Conservation (phyloP, 2,113 vertebrate genomes). For the Esox niger region DNA sequence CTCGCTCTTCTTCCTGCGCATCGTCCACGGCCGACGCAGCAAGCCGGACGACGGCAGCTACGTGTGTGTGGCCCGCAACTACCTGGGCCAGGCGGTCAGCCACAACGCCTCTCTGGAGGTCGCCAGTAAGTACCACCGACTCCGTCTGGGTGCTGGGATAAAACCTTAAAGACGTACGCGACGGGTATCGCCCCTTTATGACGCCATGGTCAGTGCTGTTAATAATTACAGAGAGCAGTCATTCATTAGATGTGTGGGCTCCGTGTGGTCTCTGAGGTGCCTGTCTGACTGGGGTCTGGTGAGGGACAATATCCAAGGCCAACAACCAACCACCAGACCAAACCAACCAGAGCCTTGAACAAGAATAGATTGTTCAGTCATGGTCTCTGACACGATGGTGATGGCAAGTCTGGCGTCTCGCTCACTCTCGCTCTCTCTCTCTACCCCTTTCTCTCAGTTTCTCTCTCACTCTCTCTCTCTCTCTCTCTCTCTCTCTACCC, state of each 20-base stretch:
- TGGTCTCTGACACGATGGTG: not conserved
- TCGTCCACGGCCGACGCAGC: slow-evolving; percentile 89
- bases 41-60: slow-evolving; percentile 92
- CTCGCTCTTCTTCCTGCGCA: slow-evolving; percentile 92
- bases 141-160: not conserved
- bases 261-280: not conserved
- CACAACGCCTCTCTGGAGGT: slow-evolving; percentile 92
- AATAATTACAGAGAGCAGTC: not conserved
- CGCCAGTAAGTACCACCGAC: slow-evolving; percentile 83
- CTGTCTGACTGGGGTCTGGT: not conserved
- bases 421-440: too few relatives aligned
- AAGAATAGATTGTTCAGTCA: not conserved
- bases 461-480: too few relatives aligned
- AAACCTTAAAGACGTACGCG: not conserved
- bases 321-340: not conserved
- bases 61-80: slow-evolving; percentile 93
- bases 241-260: not conserved
- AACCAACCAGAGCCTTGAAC: not conserved
- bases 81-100: slow-evolving; percentile 88
- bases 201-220: not conserved
- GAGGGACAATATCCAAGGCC: not conserved
- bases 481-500: too few relatives aligned
- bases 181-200: not conserved
- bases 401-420: not conserved
- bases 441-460: too few relatives aligned